Evolutionary conservation across 2,797 vertebrate genomes (phyloP), one percentile per base, ranked within the genome.

Genomic region (Enteromius anoplus): DNA sequence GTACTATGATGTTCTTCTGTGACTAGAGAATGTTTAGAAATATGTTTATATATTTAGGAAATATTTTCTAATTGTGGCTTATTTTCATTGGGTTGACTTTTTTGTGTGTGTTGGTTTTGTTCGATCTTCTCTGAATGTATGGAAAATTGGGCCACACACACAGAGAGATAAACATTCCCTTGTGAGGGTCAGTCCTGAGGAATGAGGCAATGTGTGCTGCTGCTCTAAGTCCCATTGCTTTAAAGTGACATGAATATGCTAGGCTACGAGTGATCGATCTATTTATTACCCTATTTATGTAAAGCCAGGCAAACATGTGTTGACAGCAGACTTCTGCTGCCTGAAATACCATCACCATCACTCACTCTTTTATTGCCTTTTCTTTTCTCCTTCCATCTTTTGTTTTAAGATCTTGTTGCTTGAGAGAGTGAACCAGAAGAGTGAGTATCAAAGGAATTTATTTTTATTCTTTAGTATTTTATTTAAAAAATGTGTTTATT

Each of bases 281-380:
- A 93, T 94, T 93, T 94, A 94, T 93, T 91, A 92, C 92, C 91
- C 90, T 89, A 88, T 93, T 94, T 93, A 94, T 91, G 91, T 92
- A 93, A 93, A 94, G 92, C 91, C 92, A 83, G 85, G 89, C 78
- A 90, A 89, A 92, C 90, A 89, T 91, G 87, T 87, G 62, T 88
- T 88, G 90, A 89, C 86, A 81, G 12, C 0, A 84, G 90, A 87
- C 90, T 89, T 90, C 88, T 87, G 77, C 85, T 86, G 82, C 83
- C 88, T 88, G 83, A 91, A 93, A 92, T 92, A 93, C 93, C 91
- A 91, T 91, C 90, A 88, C 89, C 90, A 93, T 94, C 92, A 91
- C 87, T 93, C 91, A 91, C 85, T 55, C 87, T 89, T 92, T 91
- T 91, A 93, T 92, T 90, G 88, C 91, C 87, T 89, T 89, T 86